Conservation (phyloP, 2,888 invertebrate species). For the Ryuthela nishihirai region DNA sequence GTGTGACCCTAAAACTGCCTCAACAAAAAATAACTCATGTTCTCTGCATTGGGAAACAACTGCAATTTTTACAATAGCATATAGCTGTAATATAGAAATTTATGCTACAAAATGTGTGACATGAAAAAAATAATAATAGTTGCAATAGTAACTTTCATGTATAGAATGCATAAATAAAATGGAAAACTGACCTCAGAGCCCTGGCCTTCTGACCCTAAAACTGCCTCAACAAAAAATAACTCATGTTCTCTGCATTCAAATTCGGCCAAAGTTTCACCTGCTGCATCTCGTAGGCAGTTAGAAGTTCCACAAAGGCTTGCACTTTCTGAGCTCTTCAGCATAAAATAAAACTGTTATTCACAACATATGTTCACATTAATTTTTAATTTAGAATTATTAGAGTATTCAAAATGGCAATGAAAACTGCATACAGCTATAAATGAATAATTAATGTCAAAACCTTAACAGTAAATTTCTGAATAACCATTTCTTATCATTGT, state of each 20-base stretch:
- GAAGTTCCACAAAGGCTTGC: slow-evolving; percentile 21
- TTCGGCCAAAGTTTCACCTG: slow-evolving; percentile 61
- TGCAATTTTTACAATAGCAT: slow-evolving; percentile 62
- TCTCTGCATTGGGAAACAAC: slow-evolving; percentile 70
- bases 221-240: slow-evolving; percentile 72
- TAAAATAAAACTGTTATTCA: no score
- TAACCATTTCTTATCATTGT: no score
- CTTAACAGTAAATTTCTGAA: no score
- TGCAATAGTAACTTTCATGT: no score
- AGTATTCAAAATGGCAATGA: no score
- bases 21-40: slow-evolving; percentile 74
- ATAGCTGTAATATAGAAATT: slow-evolving; percentile 59
- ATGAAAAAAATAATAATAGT: no score
- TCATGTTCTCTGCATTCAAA: slow-evolving; percentile 77
- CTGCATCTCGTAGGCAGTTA: slow-evolving; percentile 63
- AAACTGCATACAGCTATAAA: no score
- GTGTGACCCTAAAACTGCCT: slow-evolving; percentile 80
- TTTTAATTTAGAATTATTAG: no score
- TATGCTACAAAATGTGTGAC: no score
- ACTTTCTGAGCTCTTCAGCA: slow-evolving; percentile 15
- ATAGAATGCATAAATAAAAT: no score
- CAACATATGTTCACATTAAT: no score
- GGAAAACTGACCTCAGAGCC: slow-evolving; percentile 16
- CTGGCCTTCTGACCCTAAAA: slow-evolving; percentile 66
- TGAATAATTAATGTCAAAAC: no score